Evolutionary conservation across 2,888 invertebrate genomes (phyloP).

Genomic region (Tuberolachnus salignus): DNA sequence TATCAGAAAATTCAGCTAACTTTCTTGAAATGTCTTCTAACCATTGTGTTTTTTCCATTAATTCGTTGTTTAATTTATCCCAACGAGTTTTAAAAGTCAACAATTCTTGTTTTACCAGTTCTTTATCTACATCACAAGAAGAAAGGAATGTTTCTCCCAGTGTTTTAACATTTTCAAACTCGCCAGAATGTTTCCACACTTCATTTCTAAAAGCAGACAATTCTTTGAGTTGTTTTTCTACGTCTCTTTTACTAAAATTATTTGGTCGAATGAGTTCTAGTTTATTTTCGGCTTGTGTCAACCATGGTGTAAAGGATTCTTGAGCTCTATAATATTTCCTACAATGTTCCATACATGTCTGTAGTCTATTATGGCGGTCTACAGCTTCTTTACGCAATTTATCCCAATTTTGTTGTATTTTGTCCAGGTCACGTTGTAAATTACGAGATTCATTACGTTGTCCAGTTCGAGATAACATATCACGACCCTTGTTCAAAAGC

Average conservation of each 20-base stretch:
- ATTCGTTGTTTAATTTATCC: conserved; percentile 86
- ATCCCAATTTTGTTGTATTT: conserved; percentile 90
- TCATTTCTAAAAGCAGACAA: conserved; percentile 89
- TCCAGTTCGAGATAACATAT: conserved; percentile 68
- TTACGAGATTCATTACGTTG: conserved; percentile 67
- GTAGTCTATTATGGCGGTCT: conserved; percentile 83
- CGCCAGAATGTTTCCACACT: conserved; percentile 90
- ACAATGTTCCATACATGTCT: conserved; percentile 90
- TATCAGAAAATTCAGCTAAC: conserved; percentile 84
- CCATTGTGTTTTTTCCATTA: conserved; percentile 77
- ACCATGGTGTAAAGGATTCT: conserved; percentile 87
- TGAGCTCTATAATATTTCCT: conserved; percentile 86
- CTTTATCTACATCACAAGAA: conserved; percentile 89
- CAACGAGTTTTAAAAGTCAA: conserved; percentile 83
- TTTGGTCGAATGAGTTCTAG: conserved; percentile 78
- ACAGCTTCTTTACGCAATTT: conserved; percentile 85
- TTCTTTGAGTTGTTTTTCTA: conserved; percentile 86
- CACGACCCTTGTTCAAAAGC: conserved; percentile 87
- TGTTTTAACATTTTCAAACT: conserved; percentile 86
- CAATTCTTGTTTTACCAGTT: conserved; percentile 82
- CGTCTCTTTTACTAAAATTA: conserved; percentile 81
- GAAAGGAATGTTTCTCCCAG: conserved; percentile 87
- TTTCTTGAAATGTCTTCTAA: conserved; percentile 83
- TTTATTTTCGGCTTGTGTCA: conserved; percentile 84
- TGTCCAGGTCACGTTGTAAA: conserved; percentile 80